phyloP scores from a whole-genome alignment of 1,140 invertebrate genomes.

The Pseudomyrmex pallidus region DNA sequence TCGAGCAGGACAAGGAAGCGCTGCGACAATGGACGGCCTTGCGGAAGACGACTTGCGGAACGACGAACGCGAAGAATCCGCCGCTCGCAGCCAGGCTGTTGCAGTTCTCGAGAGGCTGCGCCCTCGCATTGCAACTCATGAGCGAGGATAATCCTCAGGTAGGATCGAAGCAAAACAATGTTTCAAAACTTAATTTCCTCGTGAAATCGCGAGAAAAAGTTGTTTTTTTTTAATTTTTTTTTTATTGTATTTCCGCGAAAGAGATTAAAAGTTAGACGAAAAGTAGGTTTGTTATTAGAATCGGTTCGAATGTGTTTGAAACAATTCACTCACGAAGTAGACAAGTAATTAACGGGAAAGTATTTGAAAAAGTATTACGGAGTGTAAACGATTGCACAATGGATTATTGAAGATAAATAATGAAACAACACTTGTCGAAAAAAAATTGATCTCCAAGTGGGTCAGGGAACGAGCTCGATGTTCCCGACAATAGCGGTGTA shows the following conservation, averaged over 20 bases:
- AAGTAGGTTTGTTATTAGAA: too few species aligned
- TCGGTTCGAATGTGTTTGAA: not conserved
- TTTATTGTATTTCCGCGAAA: not conserved
- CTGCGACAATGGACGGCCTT: slow-evolving; percentile 90
- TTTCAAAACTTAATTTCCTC: slow-evolving; percentile 13
- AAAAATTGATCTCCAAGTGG: not conserved
- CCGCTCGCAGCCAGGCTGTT: slow-evolving; percentile 89
- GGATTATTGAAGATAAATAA: not conserved
- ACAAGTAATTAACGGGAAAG: too few species aligned
- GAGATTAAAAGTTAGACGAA: not conserved
- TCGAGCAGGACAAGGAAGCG: slow-evolving; percentile 90
- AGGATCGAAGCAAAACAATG: not conserved
- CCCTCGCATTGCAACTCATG: slow-evolving; percentile 92
- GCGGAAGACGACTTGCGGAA: slow-evolving; percentile 82
- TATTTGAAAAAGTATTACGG: too few species aligned
- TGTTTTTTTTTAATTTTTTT: too few species aligned
- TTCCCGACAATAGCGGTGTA: not conserved
- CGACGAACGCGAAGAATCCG: slow-evolving; percentile 76
- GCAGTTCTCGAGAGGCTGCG: slow-evolving; percentile 93
- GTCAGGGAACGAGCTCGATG: not conserved
- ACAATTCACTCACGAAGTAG: not conserved
- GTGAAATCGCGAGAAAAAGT: not conserved
- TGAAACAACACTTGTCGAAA: not conserved
- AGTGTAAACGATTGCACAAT: not conserved
- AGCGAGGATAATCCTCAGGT: slow-evolving; percentile 73